These are phyloP conservation scores for Doris montereyensis DNA, from an alignment of 2,888 invertebrate species.

Conservation along the genomic window DNA sequence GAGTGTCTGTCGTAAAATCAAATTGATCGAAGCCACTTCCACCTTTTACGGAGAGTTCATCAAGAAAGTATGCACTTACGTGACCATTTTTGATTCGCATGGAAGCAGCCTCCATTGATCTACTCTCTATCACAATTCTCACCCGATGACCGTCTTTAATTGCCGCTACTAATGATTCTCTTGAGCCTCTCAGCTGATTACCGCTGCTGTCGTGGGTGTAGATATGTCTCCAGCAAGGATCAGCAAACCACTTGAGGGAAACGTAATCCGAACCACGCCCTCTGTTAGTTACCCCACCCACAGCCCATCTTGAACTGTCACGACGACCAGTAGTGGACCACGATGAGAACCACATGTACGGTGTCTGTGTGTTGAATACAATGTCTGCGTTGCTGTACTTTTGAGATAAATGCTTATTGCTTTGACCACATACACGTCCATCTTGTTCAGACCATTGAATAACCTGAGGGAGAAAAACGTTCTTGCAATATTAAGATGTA, in stretches of 20 bases:
- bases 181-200: constrained; percentile 38
- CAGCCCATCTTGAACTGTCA: constrained; percentile 47
- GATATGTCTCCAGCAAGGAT: constrained; percentile 47
- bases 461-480: no score
- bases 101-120: constrained; percentile 43
- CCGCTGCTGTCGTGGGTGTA: constrained; percentile 46
- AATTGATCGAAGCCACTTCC: constrained; percentile 43
- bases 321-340: constrained; percentile 46
- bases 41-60: constrained; percentile 45
- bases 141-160: constrained; percentile 44
- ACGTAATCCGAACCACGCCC: constrained; percentile 46
- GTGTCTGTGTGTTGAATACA: constrained; percentile 47
- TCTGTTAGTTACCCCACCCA: constrained; percentile 45
- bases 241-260: constrained; percentile 48
- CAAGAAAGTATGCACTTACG: constrained; percentile 45
- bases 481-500: no score
- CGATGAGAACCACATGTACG: constrained; percentile 47
- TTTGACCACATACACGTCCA: constrained; percentile 44
- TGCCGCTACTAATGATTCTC: constrained; percentile 41
- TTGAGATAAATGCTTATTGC: constrained; percentile 47
- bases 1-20: constrained; percentile 46
- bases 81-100: constrained; percentile 41
- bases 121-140: constrained; percentile 41
- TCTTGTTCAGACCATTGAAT: constrained; percentile 35
- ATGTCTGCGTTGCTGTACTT: constrained; percentile 45